Evolutionary conservation across 2,797 vertebrate genomes (phyloP).

Genomic region (Crocodylus rhombifer): DNA sequence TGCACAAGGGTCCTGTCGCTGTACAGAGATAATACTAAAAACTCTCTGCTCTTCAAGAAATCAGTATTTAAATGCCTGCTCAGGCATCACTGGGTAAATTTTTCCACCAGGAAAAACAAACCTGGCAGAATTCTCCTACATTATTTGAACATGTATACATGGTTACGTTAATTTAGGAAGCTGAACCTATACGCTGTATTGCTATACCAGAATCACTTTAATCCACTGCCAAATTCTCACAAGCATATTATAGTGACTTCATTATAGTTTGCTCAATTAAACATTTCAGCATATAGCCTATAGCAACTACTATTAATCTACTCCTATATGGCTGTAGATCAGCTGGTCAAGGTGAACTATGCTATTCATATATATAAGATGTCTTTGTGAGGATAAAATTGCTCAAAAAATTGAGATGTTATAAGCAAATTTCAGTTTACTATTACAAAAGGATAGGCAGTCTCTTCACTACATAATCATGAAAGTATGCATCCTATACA

Average conservation of each 20-base stretch:
- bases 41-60: too few relatives aligned
- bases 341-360: background rate
- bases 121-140: too few relatives aligned
- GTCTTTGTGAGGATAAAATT: background rate
- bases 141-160: too few relatives aligned
- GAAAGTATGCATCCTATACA: background rate
- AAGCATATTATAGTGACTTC: background rate
- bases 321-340: background rate
- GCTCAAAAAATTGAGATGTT: background rate
- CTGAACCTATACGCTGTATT: too few relatives aligned
- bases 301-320: background rate
- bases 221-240: background rate
- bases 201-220: background rate
- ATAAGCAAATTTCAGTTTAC: background rate
- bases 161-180: too few relatives aligned
- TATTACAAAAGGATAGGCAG: background rate
- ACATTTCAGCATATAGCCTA: background rate
- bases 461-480: background rate
- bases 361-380: background rate
- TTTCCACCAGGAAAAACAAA: too few relatives aligned
- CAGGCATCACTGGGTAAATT: too few relatives aligned
- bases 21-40: too few relatives aligned
- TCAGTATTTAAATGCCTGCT: too few relatives aligned
- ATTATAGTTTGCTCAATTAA: background rate
- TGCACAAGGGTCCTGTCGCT: too few relatives aligned